phyloP scores from a whole-genome alignment of 2,888 invertebrate genomes.

The Poecilus cupreus region DNA sequence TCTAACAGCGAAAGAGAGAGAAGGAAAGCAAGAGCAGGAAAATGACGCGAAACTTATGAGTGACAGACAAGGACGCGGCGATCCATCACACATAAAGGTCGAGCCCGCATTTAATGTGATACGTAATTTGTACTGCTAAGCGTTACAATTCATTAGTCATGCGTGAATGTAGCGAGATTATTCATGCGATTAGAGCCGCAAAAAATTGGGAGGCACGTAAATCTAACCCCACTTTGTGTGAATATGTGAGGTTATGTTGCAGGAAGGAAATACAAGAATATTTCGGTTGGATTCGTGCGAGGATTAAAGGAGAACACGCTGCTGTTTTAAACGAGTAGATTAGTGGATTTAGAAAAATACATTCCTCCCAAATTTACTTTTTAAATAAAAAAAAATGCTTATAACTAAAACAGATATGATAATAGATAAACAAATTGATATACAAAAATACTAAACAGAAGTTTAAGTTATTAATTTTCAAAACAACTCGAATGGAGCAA shows the following conservation, averaged over 20 bases:
- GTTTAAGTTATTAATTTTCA: no score
- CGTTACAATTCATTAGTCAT: conserved; percentile 55
- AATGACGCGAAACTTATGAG: conserved; percentile 43
- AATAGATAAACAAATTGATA: no score
- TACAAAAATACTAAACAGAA: no score
- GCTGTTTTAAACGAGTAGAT: no score
- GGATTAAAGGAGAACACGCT: no score
- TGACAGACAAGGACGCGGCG: conserved; percentile 35
- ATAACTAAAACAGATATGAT: no score
- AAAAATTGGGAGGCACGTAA: conserved; percentile 11
- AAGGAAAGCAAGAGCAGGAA: neutral
- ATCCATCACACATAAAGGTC: conserved; percentile 41
- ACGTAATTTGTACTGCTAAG: conserved; percentile 49
- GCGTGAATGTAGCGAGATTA: conserved; percentile 38
- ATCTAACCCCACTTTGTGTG: neutral
- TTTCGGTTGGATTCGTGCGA: no score
- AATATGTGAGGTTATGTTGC: neutral
- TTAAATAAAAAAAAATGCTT: no score
- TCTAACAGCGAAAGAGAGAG: neutral
- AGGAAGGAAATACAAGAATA: no score
- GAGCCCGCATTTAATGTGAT: conserved; percentile 43
- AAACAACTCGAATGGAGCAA: no score
- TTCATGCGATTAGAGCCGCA: conserved; percentile 8
- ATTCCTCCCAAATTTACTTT: no score
- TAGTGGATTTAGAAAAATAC: no score